These are phyloP conservation scores for Apteryx mantelli DNA, from an alignment of 2,113 vertebrate genomes.

Conservation along the genomic window DNA sequence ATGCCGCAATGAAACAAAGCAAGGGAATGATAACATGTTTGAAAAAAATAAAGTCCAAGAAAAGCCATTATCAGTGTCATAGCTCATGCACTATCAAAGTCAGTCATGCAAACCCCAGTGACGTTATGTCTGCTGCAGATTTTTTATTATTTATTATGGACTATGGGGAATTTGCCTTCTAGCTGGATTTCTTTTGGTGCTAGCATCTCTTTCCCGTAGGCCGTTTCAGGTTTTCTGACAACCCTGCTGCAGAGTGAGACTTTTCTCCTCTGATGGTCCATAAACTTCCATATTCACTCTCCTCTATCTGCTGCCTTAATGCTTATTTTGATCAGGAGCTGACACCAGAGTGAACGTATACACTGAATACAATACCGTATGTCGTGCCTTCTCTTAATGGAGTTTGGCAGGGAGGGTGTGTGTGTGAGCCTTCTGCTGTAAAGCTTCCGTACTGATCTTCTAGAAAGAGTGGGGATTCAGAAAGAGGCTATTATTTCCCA, in stretches of 20 bases:
- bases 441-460: background rate
- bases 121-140: background rate
- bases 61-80: background rate
- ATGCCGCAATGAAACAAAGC: background rate
- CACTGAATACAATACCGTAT: background rate
- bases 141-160: slow-evolving; percentile 2
- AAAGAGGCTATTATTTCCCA: background rate
- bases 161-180: background rate
- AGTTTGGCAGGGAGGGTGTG: background rate
- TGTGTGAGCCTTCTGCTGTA: background rate
- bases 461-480: background rate
- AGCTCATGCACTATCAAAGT: background rate
- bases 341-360: background rate
- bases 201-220: background rate
- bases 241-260: background rate
- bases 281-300: background rate
- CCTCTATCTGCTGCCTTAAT: background rate
- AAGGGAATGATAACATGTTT: background rate
- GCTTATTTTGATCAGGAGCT: background rate
- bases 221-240: background rate
- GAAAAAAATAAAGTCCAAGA: background rate
- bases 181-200: background rate
- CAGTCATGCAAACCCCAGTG: background rate
- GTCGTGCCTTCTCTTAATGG: background rate
- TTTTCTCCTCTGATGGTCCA: background rate